Base-by-base conservation (phyloP, 2,797 vertebrate genomes). In the Poecilia gillii region DNA sequence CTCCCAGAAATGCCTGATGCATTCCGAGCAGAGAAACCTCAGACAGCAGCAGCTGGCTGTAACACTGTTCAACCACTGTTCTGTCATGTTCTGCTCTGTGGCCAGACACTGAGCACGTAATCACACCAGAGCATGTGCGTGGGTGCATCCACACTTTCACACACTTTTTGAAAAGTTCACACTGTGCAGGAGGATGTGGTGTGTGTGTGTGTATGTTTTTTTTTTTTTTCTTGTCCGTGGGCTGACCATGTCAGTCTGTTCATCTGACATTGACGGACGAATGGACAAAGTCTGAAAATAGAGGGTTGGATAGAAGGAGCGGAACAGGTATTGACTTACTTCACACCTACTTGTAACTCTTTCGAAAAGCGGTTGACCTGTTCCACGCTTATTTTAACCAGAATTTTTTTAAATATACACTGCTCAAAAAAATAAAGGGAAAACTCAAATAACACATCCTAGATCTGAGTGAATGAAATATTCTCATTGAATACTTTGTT, bases 211-310 rank as follows among this genome's bases (percentile, higher is more conserved):
- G 51, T 25, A 51, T 51, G 49, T 51, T 6, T 46, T 5, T 64
- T 64, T 33, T 23, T 25, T 53, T 25, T 43, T 43, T 2, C 70
- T 80, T 45, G 66, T 64, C 76, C 36, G 12, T 74, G 11, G 73
- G 81, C 85, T 84, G 90, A 90, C 78, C 81, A 75, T 16, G 39
- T 49, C 85, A 77, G 80, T 81, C 78, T 83, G 79, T 75, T 71
- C 79, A 46, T 87, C 75, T 86, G 93, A 93, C 90, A 86, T 85
- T 92, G 93, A 94, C 36, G 70, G 90, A 93, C 90, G 84, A 82
- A 77, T 72, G 73, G 79, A 83, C 74, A 84, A 66, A 81, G 81
- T 80, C 72, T 81, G 79, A 86, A 86, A 90, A 82, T 1, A 70
- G 78, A 81, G 74, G 66, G 81, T 5, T 73, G 77, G 77, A 73